These are phyloP conservation scores for Chamaetylas fuelleborni DNA, from an alignment of 2,113 vertebrate genomes.

Conservation along the genomic window DNA sequence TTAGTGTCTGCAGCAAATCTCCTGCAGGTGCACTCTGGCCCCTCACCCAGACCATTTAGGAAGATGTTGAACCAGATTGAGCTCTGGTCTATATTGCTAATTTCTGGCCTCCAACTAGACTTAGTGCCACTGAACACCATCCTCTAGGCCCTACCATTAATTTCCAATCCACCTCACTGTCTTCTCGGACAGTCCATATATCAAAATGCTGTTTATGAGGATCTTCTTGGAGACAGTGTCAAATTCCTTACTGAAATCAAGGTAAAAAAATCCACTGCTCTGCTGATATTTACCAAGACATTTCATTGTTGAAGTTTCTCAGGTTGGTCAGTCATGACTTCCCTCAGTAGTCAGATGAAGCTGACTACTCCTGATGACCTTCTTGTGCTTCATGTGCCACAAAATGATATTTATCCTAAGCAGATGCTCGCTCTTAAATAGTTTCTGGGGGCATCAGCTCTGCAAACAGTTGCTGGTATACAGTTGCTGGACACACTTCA, in stretches of 20 bases:
- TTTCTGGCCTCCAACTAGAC: not conserved
- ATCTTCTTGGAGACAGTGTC: not conserved
- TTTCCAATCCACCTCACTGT: not conserved
- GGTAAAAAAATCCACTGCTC: not conserved
- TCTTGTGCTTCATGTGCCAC: not conserved
- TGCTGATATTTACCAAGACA: not conserved
- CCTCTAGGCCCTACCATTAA: not conserved
- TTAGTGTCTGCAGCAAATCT: not conserved
- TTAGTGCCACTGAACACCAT: not conserved
- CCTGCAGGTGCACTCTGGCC: not conserved
- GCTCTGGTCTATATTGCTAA: not conserved
- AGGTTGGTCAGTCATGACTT: not conserved
- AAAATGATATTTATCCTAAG: not conserved
- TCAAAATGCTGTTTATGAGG: not conserved
- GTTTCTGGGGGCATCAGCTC: fast-evolving
- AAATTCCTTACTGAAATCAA: not conserved
- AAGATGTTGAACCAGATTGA: not conserved
- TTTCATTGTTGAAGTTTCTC: not conserved
- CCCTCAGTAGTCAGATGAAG: fast-evolving
- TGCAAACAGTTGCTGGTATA: not conserved
- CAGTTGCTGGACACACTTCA: not conserved
- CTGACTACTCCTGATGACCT: not conserved
- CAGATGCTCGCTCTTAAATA: not conserved
- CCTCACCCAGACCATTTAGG: not conserved
- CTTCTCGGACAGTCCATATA: not conserved